These are phyloP conservation scores for Macrostomum lignano DNA, from an alignment of 1,140 invertebrate genomes.

Conservation along the genomic window DNA sequence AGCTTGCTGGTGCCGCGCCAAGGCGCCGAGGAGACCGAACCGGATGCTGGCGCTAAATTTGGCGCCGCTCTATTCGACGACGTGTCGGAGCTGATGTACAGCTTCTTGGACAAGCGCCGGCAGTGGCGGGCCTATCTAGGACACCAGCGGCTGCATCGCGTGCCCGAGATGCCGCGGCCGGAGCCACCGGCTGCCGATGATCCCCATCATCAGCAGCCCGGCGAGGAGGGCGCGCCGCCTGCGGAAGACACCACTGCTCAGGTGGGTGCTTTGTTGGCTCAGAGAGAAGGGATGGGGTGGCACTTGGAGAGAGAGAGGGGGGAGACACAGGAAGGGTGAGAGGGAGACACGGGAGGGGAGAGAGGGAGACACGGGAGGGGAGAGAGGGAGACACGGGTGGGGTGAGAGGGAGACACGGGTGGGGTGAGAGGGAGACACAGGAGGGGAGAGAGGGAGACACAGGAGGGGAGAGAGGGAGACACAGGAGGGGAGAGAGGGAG, in stretches of 20 bases:
- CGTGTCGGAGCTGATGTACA: conserved; percentile 20
- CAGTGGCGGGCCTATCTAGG: conserved; percentile 18
- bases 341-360: too few species aligned
- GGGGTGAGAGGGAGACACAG: too few species aligned
- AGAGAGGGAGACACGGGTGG: too few species aligned
- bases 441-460: too few species aligned
- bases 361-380: too few species aligned
- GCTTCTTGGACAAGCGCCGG: conserved; percentile 16
- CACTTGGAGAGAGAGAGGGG: too few species aligned
- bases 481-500: too few species aligned
- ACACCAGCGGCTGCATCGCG: conserved; percentile 15
- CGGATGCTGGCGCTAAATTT: conserved; percentile 9
- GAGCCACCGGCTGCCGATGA: neutral
- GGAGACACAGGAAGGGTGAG: too few species aligned
- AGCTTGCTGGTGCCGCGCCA: conserved; percentile 7
- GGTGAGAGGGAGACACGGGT: too few species aligned
- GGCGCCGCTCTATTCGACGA: conserved; percentile 18
- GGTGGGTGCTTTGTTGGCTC: neutral
- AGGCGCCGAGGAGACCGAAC: conserved; percentile 5
- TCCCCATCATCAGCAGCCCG: conserved; percentile 5
- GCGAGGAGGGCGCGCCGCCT: conserved; percentile 11
- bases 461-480: too few species aligned
- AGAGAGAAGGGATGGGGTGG: too few species aligned
- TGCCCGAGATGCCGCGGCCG: conserved; percentile 11
- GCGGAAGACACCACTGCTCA: conserved; percentile 1